Base-by-base conservation (phyloP, 1,140 invertebrate genomes). In the Holcopasites calliopsidis region DNA sequence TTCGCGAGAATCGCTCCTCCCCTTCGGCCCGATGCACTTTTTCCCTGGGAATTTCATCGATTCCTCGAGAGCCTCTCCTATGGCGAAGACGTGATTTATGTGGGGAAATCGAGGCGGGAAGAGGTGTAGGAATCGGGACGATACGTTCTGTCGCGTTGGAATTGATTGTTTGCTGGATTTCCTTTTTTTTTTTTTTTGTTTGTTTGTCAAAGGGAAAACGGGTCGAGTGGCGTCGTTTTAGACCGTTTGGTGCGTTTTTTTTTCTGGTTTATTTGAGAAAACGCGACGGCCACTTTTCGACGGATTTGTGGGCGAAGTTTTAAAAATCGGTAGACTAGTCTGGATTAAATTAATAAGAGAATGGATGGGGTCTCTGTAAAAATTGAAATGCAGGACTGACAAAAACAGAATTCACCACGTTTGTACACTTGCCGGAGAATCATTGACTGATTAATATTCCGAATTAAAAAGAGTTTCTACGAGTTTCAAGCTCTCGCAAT, bases 21-120 rank as follows among this genome's bases (percentile, higher is more conserved):
- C 0, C 42, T 23, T 31, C 18, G 23, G 35, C 26, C 18, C 38
- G 61, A 66, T 47, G 60, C 71, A 42, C 71, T 16, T 57, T 66
- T 47, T 74, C 61, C 28, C 18, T 6, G 50, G 11, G 50, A 66
- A 74, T 65, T 65, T 42, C n/a, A 16, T 18, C 61, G 71, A 73
- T 73, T 73, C 10, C 60, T 35, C 13, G 28, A 35, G 61, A 65
- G 31, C 38, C 38, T 26, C 28, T 44, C 44, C 33, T 10, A 18
- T 10, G 35, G 11, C 10, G 6, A 8, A 7, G 28, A 4, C 28
- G 71, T 73, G 71, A 73, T 73, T 73, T 55, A 73, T 73, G 49
- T 47, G 33, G 26, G 21, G 33, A 44, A 49, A 54, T 65, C 70
- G 69, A 38, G 10, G 31, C 1, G 33, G 18, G 7, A 18, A 44